Conservation (phyloP, 2,113 vertebrate species). For the Tenebrosternarchus preto region DNA sequence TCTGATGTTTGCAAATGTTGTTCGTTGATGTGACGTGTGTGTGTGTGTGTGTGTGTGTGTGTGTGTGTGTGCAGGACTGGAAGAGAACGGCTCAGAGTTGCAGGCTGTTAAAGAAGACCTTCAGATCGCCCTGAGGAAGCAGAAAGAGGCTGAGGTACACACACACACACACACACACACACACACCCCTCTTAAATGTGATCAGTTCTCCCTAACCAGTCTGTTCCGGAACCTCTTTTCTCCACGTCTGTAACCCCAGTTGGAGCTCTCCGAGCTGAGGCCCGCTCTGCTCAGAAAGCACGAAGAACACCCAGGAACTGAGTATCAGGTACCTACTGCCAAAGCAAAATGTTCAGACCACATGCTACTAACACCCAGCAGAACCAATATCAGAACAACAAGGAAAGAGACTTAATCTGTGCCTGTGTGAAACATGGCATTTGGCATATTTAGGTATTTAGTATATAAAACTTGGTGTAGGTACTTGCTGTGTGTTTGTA, state of each 20-base stretch:
- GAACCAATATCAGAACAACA: too few species aligned
- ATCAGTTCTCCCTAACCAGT: too few species aligned
- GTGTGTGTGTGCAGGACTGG: constrained; percentile 15
- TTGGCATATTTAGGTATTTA: too few species aligned
- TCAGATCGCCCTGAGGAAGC: constrained; percentile 83
- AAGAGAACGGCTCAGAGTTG: constrained; percentile 59
- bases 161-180: not conserved
- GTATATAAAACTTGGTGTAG: not conserved
- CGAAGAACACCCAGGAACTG: constrained; percentile 7
- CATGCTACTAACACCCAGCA: not conserved
- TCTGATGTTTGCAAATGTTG: not conserved
- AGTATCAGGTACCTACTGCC: constrained; percentile 30
- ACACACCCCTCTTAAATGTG: not conserved
- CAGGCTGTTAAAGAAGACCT: constrained; percentile 83
- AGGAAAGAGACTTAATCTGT: too few species aligned
- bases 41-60: constrained; percentile 23
- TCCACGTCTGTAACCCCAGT: constrained; percentile 62
- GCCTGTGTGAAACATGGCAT: too few species aligned
- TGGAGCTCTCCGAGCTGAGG: constrained; percentile 82
- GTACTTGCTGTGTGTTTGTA: constrained; percentile 7
- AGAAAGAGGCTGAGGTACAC: constrained; percentile 86
- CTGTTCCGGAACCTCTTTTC: not conserved
- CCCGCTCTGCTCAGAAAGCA: constrained; percentile 71
- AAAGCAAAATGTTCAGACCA: not conserved
- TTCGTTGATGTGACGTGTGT: not conserved